Evolutionary conservation across 2,797 vertebrate genomes (phyloP).

Genomic region (Xiphophorus birchmanni): DNA sequence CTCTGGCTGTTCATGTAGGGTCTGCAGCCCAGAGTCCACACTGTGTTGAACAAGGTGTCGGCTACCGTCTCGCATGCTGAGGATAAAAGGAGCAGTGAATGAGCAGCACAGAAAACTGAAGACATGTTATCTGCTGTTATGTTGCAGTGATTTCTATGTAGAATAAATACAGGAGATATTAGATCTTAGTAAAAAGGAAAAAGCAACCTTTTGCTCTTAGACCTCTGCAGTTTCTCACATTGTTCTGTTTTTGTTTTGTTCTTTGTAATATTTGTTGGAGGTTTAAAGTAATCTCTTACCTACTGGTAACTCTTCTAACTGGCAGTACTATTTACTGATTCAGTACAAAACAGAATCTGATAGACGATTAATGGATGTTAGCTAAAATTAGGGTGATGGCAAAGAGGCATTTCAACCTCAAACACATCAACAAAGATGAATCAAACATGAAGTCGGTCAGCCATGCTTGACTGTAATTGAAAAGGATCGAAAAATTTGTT

Average conservation of each 20-base stretch:
- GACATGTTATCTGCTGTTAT: neutral
- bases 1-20: constrained; percentile 97
- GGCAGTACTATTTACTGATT: neutral
- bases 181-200: neutral
- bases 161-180: neutral
- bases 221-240: neutral
- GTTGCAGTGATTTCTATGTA: neutral
- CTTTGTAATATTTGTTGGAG: neutral
- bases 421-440: neutral
- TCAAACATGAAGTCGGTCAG: neutral
- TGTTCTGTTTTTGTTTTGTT: neutral
- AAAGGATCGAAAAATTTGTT: neutral
- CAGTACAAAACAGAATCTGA: neutral
- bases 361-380: neutral
- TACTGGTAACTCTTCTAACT: neutral
- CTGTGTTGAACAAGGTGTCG: constrained; percentile 91
- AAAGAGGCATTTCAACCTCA: neutral
- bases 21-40: constrained; percentile 94
- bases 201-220: neutral
- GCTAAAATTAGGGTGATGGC: neutral
- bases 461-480: neutral
- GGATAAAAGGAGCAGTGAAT: constrained; percentile 21
- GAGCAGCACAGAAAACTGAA: neutral
- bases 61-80: constrained; percentile 88
- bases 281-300: neutral